Evolutionary conservation across 2,113 vertebrate genomes (phyloP), one percentile per base, ranked within the genome.

Genomic region (Albula glossodonta): DNA sequence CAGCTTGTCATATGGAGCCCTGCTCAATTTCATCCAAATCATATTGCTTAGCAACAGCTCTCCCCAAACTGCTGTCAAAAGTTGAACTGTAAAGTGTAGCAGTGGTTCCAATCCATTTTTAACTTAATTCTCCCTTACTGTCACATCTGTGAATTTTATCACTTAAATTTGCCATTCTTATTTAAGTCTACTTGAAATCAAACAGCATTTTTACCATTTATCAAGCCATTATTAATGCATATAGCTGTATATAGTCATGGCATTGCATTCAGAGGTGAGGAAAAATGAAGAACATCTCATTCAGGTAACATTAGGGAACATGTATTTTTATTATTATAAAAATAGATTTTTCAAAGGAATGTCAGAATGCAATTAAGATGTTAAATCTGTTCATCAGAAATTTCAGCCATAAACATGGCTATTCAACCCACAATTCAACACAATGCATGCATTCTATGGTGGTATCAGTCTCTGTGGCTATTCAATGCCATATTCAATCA

Each of bases 31-130:
- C 60, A 49, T 77, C 80, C 17, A 41, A 86, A 86, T 19, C 50
- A 17, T 51, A 82, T 86, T 74, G 85, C 85, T 66, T 82, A 86
- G 85, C 85, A 86, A 86, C 80, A 80, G 70, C 60, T 53, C 51
- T 74, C 49, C n/a, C 52, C 60, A 77, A 80, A 31, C 49, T 86
- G 78, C 80, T 85, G 56, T 63, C 78, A 80, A 56, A 85, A 80
- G 78, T 85, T 85, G 80, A 85, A 74, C 70, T 74, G 70, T 74
- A 25, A 10, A 10, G n/a, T 4, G 70, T n/a, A 74, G 70, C n/a
- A 74, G 70, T 10, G n/a, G 70, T 31, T 41, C 78, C 78, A 85
- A 85, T 85, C 84, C 41, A 22, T 85, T 78, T 25, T 79, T 48
- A 56, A 50, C 31, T 25, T 22, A 49, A 9, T 4, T n/a, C 77